Conservation (phyloP, 2,113 vertebrate species). For the western clawed frog (Xenopus tropicalis) region DNA sequence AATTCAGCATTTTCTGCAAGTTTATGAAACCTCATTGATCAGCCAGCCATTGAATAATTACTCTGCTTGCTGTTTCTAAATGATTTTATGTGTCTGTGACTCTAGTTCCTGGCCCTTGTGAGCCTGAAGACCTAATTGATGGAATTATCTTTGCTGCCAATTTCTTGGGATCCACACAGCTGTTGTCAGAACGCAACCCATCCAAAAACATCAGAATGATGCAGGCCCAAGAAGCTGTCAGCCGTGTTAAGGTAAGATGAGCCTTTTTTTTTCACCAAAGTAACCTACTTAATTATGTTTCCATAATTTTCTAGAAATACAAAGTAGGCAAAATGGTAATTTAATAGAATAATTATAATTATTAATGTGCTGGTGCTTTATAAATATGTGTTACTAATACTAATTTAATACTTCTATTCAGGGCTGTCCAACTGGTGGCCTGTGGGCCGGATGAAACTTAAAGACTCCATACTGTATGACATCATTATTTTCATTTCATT, state of each 20-base stretch:
- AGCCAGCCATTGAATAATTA: background rate
- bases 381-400: too few species aligned
- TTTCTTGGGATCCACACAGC: conserved; percentile 96
- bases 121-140: conserved; percentile 97
- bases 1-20: background rate
- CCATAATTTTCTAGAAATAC: background rate
- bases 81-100: background rate
- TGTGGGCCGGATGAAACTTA: too few species aligned
- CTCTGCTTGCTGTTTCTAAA: background rate
- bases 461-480: too few species aligned
- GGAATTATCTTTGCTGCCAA: conserved; percentile 98
- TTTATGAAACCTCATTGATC: background rate
- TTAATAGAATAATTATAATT: too few species aligned
- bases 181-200: conserved; percentile 94
- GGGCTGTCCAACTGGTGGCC: too few species aligned
- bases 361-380: too few species aligned
- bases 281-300: background rate
- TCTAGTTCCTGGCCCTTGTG: conserved; percentile 94
- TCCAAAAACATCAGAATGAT: conserved; percentile 98
- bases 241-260: conserved; percentile 87
- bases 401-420: too few species aligned
- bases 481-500: too few species aligned
- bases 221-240: conserved; percentile 97
- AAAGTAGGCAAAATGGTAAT: background rate
- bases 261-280: too few species aligned